Evolutionary conservation across 2,888 invertebrate species (phyloP), one percentile per base, ranked within the genome.

Genomic region (Schizaphis graminum): DNA sequence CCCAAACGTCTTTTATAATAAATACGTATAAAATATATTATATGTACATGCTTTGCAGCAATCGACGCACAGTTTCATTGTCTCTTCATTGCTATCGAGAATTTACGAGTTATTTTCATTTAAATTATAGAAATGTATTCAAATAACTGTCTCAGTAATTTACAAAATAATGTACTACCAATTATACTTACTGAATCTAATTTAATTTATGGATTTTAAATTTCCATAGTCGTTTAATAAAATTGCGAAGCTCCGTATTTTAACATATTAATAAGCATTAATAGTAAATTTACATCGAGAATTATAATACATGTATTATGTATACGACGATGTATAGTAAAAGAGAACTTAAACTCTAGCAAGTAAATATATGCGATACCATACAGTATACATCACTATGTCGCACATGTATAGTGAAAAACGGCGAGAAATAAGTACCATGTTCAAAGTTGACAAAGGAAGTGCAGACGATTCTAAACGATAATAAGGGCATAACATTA

Each of bases 401-500:
- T 8, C 35, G 5, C 35, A 77, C 35, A 77, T 77, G n/a, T 77
- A 77, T 4, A 67, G 67, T 35, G n/a, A 35, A 35, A 77, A 77
- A 77, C 21, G 35, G 77, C 35, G 77, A 77, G 77, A 77, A 77
- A 77, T 77, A 77, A 21, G 35, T 77, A 21, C 77, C 77, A 35
- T 67, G 21, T 53, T 53, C 53, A 67, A 67, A 4, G 47, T 61
- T 47, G 90, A 90, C 61, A 90, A 90, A 90, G 47, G 90, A 67
- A 90, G 61, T 67, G 41, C 56, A 84, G 53, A 53, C 16, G 47
- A 77, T 61, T 35, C 77, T 1, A 24, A 56, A 85, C n/a, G 57
- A 91, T 86, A 57, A 67, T 67, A 91, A 85, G 56, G n/a, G 41
- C 56, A 57, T 77, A 77, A 77, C 28, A 53, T 56, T 88, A 88